Conservation (phyloP, 1,140 invertebrate genomes). For the Microplitis demolitor region DNA sequence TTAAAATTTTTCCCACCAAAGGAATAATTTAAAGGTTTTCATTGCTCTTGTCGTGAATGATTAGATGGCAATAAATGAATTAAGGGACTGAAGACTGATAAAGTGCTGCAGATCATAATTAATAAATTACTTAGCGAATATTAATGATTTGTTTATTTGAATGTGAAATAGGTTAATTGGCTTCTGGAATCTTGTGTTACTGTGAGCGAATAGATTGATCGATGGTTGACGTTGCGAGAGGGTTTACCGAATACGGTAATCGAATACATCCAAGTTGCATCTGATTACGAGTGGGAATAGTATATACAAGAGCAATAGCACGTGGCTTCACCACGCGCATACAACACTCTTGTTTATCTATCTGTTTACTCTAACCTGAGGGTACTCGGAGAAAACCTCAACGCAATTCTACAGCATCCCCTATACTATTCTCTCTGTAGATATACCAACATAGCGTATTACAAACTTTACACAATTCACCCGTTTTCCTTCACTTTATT, state of each 20-base stretch:
- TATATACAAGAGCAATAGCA: background rate
- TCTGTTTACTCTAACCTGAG: constrained; percentile 14
- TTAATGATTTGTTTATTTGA: background rate
- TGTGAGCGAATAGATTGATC: background rate
- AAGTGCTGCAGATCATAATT: too few species aligned
- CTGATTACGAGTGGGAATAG: constrained; percentile 13
- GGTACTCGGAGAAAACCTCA: constrained; percentile 4
- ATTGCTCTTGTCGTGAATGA: too few species aligned
- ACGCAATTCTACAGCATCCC: background rate
- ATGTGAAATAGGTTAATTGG: background rate
- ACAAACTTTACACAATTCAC: too few species aligned
- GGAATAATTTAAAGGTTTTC: too few species aligned
- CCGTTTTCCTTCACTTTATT: too few species aligned
- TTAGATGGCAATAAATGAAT: too few species aligned
- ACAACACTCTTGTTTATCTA: constrained; percentile 9
- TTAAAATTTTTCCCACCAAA: too few species aligned
- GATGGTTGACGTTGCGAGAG: background rate
- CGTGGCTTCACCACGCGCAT: background rate
- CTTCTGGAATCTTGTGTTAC: background rate
- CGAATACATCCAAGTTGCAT: constrained; percentile 8
- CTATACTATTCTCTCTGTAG: background rate
- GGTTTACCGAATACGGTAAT: background rate
- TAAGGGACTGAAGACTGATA: too few species aligned
- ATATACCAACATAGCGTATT: too few species aligned
- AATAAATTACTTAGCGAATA: too few species aligned